phyloP scores from a whole-genome alignment of 2,888 invertebrate genomes.

The Philereme transversata region DNA sequence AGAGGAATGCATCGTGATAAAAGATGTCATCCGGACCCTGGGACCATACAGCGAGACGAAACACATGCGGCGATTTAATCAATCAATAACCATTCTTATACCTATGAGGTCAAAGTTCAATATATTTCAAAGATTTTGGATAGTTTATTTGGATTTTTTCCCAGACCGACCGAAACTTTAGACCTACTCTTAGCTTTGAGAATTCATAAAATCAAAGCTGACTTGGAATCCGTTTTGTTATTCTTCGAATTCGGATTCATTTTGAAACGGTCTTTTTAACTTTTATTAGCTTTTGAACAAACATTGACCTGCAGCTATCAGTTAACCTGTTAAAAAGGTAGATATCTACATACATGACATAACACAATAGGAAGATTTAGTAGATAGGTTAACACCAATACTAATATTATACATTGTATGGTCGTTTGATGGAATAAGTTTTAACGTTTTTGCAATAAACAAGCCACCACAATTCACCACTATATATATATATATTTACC shows the following conservation, averaged over 20 bases:
- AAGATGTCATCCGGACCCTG: constrained; percentile 80
- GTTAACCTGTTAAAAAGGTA: not conserved
- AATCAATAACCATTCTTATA: constrained; percentile 52
- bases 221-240: constrained; percentile 60
- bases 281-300: constrained; percentile 10
- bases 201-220: constrained; percentile 78
- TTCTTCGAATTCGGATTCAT: constrained; percentile 63
- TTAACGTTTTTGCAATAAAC: too few species aligned
- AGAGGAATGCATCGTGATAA: constrained; percentile 80
- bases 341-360: too few species aligned
- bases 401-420: too few species aligned
- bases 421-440: too few species aligned
- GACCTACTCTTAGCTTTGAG: constrained; percentile 71
- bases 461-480: too few species aligned
- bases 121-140: constrained; percentile 43
- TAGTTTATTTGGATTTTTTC: constrained; percentile 54
- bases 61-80: constrained; percentile 46
- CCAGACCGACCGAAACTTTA: constrained; percentile 68
- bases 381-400: too few species aligned
- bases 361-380: too few species aligned
- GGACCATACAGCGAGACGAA: constrained; percentile 66
- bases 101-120: constrained; percentile 50
- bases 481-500: too few species aligned
- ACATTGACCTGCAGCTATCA: constrained; percentile 13
- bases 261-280: constrained; percentile 40